Conservation (phyloP, 1,140 invertebrate genomes). For the Conopomorpha cramerella region DNA sequence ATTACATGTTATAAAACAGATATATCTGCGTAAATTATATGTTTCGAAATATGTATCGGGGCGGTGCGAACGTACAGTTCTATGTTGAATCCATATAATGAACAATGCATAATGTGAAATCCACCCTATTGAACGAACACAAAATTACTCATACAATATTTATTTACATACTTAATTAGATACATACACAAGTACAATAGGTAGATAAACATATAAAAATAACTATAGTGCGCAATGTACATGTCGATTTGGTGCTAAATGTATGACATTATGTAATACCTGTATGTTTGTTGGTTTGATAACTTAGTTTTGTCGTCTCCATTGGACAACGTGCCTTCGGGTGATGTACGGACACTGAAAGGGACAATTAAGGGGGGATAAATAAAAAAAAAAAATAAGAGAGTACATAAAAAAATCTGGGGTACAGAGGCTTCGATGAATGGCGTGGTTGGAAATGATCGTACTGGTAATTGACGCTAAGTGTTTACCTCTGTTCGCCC, state of each 20-base stretch:
- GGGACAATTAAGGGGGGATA: conserved; percentile 46
- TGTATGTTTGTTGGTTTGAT: conserved; percentile 83
- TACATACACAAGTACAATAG: too few relatives aligned
- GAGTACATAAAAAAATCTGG: conserved; percentile 14
- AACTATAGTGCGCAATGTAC: not conserved
- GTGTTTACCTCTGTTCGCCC: conserved; percentile 52
- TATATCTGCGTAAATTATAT: too few relatives aligned
- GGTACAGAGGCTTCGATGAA: conserved; percentile 16
- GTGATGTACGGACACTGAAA: conserved; percentile 58
- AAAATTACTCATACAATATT: too few relatives aligned
- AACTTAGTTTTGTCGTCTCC: conserved; percentile 72
- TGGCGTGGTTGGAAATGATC: too few relatives aligned
- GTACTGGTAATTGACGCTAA: too few relatives aligned
- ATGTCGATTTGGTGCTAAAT: conserved; percentile 25
- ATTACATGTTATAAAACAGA: too few relatives aligned
- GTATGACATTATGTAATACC: conserved; percentile 64
- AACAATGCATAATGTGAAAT: too few relatives aligned
- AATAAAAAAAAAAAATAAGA: conserved; percentile 30
- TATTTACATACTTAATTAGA: too few relatives aligned
- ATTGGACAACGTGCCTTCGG: conserved; percentile 53
- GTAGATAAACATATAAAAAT: not conserved
- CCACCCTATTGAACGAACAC: too few relatives aligned
- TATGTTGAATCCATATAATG: too few relatives aligned
- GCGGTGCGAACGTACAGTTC: too few relatives aligned
- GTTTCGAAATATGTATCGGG: too few relatives aligned